Percentiles rank a stretch among this genome's conserved stretches.
phyloP scores from a whole-genome alignment of 2,888 invertebrate genomes.

The Hydroisotoma schaefferi region DNA sequence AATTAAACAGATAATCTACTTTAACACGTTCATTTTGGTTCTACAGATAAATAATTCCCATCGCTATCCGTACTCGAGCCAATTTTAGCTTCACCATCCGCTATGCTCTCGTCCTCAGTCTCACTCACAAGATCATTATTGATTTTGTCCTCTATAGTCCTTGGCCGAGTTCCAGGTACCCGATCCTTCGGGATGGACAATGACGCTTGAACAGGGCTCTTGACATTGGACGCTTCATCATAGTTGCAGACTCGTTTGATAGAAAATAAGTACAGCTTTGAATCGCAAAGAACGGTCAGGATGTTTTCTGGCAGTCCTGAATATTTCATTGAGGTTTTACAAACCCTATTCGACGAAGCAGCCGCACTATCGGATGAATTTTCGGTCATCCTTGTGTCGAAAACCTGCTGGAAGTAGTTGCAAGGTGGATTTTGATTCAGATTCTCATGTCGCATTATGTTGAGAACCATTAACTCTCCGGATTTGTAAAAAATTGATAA shows the following conservation, averaged over 20 bases:
- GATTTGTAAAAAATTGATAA: slow-evolving; percentile 14
- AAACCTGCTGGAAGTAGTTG: not conserved
- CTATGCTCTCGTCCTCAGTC: too few species aligned
- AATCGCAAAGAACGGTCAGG: not conserved
- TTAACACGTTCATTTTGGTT: not conserved
- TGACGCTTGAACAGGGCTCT: not conserved
- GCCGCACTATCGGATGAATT: not conserved
- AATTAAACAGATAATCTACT: too few species aligned
- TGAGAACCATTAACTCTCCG: slow-evolving; percentile 23
- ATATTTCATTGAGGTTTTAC: not conserved
- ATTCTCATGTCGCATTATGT: not conserved
- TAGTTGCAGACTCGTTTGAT: not conserved
- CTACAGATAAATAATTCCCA: too few species aligned
- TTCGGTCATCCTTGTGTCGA: not conserved
- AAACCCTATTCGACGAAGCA: not conserved
- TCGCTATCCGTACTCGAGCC: too few species aligned
- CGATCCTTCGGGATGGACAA: not conserved
- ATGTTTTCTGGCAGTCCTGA: not conserved
- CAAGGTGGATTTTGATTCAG: not conserved
- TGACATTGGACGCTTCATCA: not conserved
- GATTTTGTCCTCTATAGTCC: too few species aligned
- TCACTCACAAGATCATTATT: too few species aligned
- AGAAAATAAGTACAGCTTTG: not conserved
- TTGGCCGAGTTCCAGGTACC: not conserved
- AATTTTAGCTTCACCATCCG: too few species aligned